Conservation (phyloP, 1,140 invertebrate species). For the Choristoneura fumiferana region DNA sequence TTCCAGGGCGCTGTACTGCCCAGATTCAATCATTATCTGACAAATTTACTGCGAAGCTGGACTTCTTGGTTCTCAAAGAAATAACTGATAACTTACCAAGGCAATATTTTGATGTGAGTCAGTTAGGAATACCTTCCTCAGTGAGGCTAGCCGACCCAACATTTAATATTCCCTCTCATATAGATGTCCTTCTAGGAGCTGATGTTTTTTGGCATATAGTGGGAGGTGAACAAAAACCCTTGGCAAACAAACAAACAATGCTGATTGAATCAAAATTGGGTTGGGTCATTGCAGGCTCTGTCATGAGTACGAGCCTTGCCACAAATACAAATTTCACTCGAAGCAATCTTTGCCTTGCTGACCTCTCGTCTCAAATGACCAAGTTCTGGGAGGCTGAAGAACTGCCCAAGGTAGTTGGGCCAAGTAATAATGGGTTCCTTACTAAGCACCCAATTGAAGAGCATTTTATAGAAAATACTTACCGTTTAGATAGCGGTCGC, state of each 20-base stretch:
- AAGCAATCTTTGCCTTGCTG: neutral
- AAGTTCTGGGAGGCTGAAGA: slow-evolving; percentile 6
- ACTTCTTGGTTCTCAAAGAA: neutral
- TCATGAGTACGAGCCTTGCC: neutral
- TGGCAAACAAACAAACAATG: neutral
- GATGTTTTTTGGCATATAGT: slow-evolving; percentile 9
- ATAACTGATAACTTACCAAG: slow-evolving; percentile 8
- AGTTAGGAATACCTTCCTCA: neutral
- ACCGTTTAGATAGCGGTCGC: neutral
- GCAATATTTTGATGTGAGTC: neutral
- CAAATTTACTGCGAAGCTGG: neutral
- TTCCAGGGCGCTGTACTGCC: neutral
- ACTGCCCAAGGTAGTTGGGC: neutral
- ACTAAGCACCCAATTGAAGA: neutral
- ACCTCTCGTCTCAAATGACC: neutral
- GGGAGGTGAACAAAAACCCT: neutral
- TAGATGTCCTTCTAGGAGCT: slow-evolving; percentile 13
- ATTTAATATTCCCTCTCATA: neutral
- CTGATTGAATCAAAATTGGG: neutral
- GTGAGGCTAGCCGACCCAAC: neutral
- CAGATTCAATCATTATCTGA: neutral
- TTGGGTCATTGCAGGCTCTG: slow-evolving; percentile 2
- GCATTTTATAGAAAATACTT: slow-evolving; percentile 12
- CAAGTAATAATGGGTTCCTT: neutral
- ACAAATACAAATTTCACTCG: neutral